These are phyloP conservation scores for Pygmarrhopalites habei DNA, from an alignment of 1,140 invertebrate genomes.

Conservation along the genomic window DNA sequence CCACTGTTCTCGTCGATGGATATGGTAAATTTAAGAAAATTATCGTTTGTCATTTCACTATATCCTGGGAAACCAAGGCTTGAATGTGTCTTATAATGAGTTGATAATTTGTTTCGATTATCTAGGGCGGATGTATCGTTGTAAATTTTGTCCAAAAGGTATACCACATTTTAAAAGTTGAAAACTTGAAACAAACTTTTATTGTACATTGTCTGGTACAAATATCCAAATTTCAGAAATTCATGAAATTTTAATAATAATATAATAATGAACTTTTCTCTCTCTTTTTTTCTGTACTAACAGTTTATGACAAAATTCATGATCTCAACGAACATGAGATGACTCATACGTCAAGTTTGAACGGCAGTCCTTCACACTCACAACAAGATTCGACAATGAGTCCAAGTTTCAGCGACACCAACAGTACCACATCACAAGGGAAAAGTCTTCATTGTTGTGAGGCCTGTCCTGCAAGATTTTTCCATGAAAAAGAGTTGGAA, in stretches of 20 bases:
- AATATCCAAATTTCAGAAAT: too few species aligned
- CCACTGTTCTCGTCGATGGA: conserved; percentile 24
- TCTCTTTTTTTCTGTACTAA: too few species aligned
- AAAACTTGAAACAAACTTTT: too few species aligned
- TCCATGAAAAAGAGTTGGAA: conserved; percentile 56
- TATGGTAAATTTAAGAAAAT: too few species aligned
- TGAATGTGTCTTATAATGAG: too few species aligned
- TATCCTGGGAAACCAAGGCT: too few species aligned
- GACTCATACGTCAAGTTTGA: not conserved
- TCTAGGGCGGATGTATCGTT: conserved; percentile 20
- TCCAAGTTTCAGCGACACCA: not conserved
- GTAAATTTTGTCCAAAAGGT: conserved; percentile 26
- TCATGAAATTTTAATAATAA: too few species aligned
- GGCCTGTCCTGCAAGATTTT: conserved; percentile 67
- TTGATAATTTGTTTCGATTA: too few species aligned
- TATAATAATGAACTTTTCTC: too few species aligned
- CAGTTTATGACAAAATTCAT: conserved; percentile 13
- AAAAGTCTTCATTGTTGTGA: conserved; percentile 48
- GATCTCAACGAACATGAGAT: conserved; percentile 28
- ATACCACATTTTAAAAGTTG: too few species aligned
- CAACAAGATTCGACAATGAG: conserved; percentile 9
- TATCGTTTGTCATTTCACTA: too few species aligned
- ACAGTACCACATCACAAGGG: not conserved
- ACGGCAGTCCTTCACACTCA: not conserved
- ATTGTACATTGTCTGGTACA: too few species aligned